phyloP scores from a whole-genome alignment of 2,888 invertebrate species.

The Choreutis nemorana region DNA sequence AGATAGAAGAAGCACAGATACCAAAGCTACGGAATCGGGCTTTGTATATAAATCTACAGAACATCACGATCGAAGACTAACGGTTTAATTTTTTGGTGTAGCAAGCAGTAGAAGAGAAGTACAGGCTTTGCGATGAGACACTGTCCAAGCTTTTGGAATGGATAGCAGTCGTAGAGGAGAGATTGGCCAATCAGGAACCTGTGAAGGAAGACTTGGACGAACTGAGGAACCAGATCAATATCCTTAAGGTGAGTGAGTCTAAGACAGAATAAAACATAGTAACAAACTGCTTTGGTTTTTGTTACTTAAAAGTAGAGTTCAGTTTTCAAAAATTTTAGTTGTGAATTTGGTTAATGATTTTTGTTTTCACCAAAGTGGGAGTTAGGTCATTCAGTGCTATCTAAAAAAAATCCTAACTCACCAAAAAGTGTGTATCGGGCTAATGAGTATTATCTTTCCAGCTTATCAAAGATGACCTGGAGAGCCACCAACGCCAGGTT shows the following conservation, averaged over 20 bases:
- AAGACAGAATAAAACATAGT: background rate
- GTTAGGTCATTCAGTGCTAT: too few relatives aligned
- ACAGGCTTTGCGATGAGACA: constrained; percentile 89
- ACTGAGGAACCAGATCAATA: constrained; percentile 87
- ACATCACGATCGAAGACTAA: constrained; percentile 12
- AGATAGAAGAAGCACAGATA: constrained; percentile 18
- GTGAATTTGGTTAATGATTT: too few relatives aligned
- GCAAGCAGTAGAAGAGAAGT: constrained; percentile 96
- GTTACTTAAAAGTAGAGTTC: too few relatives aligned
- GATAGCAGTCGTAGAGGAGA: constrained; percentile 85
- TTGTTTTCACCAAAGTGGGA: too few relatives aligned
- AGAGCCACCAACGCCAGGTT: constrained; percentile 84
- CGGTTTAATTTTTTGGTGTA: constrained; percentile 43
- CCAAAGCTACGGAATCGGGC: constrained; percentile 11
- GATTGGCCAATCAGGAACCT: constrained; percentile 84
- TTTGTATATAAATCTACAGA: constrained; percentile 11
- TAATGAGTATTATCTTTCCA: constrained; percentile 47
- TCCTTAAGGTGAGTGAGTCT: constrained; percentile 80
- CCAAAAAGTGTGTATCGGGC: too few relatives aligned
- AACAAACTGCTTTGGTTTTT: background rate
- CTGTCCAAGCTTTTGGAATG: constrained; percentile 85
- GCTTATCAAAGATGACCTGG: constrained; percentile 90
- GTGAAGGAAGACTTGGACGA: constrained; percentile 88
- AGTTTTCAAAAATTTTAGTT: too few relatives aligned
- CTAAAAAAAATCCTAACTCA: too few relatives aligned